phyloP scores from a whole-genome alignment of 2,888 invertebrate genomes.

The Nudaria mundana region DNA sequence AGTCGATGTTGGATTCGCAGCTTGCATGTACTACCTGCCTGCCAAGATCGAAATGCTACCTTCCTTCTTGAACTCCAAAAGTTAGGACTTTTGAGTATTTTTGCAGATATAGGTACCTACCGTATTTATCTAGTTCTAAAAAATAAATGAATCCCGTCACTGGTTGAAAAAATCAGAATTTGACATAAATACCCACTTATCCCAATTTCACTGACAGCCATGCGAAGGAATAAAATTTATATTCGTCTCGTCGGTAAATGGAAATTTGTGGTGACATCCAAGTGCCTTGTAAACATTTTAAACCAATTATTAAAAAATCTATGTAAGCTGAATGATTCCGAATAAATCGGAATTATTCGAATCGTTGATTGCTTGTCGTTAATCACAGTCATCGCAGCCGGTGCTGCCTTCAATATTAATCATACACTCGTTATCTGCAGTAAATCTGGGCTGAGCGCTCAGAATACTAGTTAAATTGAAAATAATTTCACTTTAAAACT shows the following conservation, averaged over 20 bases:
- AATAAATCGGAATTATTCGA: constrained; percentile 54
- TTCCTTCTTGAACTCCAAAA: too few relatives aligned
- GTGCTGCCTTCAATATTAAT: constrained; percentile 58
- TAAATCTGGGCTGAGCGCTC: constrained; percentile 42
- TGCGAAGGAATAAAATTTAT: too few relatives aligned
- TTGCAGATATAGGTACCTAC: too few relatives aligned
- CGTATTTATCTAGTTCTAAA: too few relatives aligned
- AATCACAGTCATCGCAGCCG: constrained; percentile 55
- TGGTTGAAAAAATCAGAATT: too few relatives aligned
- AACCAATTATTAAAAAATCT: constrained; percentile 33
- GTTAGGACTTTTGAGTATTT: too few relatives aligned
- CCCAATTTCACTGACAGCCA: too few relatives aligned
- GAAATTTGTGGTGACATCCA: constrained; percentile 13
- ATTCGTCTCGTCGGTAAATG: constrained; percentile 7
- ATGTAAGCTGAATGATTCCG: constrained; percentile 37
- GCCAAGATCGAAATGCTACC: too few relatives aligned
- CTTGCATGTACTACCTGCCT: too few relatives aligned
- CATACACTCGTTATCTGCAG: constrained; percentile 60
- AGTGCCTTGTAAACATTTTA: constrained; percentile 21
- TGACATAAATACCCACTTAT: too few relatives aligned
- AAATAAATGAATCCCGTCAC: too few relatives aligned
- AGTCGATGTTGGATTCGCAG: too few relatives aligned
- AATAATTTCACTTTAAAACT: constrained; percentile 45
- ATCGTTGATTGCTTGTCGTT: constrained; percentile 62
- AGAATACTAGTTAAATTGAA: constrained; percentile 47